Base-by-base conservation (phyloP, 2,888 invertebrate genomes). In the Agrochola macilenta region DNA sequence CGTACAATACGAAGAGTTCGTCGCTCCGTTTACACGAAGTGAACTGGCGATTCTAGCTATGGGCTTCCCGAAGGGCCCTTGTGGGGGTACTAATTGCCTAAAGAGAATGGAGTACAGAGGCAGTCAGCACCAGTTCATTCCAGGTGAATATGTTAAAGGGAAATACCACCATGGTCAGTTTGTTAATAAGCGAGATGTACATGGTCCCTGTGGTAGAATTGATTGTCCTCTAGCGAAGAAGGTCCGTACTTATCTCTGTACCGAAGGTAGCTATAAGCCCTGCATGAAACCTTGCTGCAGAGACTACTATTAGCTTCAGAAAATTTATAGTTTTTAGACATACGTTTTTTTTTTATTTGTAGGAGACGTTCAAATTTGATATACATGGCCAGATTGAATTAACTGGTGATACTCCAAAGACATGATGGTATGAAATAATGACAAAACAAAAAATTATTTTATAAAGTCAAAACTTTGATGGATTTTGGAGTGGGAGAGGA, bases 41-140 rank as follows among this genome's bases (percentile, higher is more conserved):
- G 96, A 96, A 83, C 87, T 96, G 11, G 93, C 94, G 0, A 96
- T 96, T 74, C 90, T 96, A n/a, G 89, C 96, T 0, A 96, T 96
- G 96, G 96, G 96, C 64, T 96, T 96, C 75, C 96, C 96, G 2
- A 96, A 96, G 88, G 96, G 96, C 0, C 96, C 96, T 5, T 96
- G 96, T 86, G 96, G 96, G 74, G 96, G 96, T n/a, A 96, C 95
- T 0, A 96, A 96, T 69, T 96, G 96, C 87, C 93, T 92, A 2
- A 95, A 94, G 81, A 90, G 96, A 79, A 95, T 96, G 96, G 96
- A 96, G 0, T 96, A 92, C 71, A 92, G 96, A 84, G 96, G 96
- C 2, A 95, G 95, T 81, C 95, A 96, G 74, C 96, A 96, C 83
- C 95, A 95, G 70, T 96, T 96, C 68, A 95, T 96, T 65, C 93